Percentiles rank a stretch among this genome's conserved stretches.
These are phyloP conservation scores for Triplophysa dalaica DNA, from an alignment of 2,113 vertebrate genomes.

Conservation along the genomic window DNA sequence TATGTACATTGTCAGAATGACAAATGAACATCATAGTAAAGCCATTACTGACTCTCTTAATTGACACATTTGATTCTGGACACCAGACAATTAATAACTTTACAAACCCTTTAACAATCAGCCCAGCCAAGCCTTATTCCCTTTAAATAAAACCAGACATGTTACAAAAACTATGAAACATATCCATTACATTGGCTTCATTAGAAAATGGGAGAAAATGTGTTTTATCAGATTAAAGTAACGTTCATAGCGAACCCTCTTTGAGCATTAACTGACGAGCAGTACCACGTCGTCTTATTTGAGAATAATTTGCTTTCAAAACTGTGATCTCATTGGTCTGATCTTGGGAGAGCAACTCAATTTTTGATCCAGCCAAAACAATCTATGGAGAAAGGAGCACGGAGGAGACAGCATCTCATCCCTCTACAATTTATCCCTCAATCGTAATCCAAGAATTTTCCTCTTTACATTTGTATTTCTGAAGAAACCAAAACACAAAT, in stretches of 20 bases:
- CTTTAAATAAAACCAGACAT: slow-evolving; percentile 27
- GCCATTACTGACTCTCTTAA: background rate
- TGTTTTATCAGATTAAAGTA: slow-evolving; percentile 12
- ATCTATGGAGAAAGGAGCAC: slow-evolving; percentile 34
- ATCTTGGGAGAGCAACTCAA: slow-evolving; percentile 48
- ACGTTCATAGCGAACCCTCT: slow-evolving; percentile 3
- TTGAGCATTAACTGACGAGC: slow-evolving; percentile 49
- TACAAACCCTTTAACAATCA: slow-evolving; percentile 24
- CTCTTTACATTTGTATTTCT: background rate
- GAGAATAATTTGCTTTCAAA: slow-evolving; percentile 63
- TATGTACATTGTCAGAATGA: background rate
- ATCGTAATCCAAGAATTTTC: background rate
- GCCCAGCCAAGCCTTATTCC: slow-evolving; percentile 22
- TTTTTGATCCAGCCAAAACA: slow-evolving; percentile 51
- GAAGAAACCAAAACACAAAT: slow-evolving; percentile 13
- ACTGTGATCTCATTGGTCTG: slow-evolving; percentile 60
- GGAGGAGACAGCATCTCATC: slow-evolving; percentile 11
- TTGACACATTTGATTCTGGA: background rate
- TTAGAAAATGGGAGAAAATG: slow-evolving; percentile 21
- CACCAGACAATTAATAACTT: slow-evolving; percentile 21
- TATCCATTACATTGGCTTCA: slow-evolving; percentile 35
- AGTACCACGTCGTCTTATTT: slow-evolving; percentile 56
- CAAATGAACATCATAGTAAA: background rate
- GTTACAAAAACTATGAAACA: slow-evolving; percentile 37
- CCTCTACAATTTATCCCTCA: slow-evolving; percentile 1